Percentiles rank a stretch among this genome's conserved stretches.
Evolutionary conservation across 1,140 invertebrate species (phyloP).

Genomic region (Bathynomus jamesi): DNA sequence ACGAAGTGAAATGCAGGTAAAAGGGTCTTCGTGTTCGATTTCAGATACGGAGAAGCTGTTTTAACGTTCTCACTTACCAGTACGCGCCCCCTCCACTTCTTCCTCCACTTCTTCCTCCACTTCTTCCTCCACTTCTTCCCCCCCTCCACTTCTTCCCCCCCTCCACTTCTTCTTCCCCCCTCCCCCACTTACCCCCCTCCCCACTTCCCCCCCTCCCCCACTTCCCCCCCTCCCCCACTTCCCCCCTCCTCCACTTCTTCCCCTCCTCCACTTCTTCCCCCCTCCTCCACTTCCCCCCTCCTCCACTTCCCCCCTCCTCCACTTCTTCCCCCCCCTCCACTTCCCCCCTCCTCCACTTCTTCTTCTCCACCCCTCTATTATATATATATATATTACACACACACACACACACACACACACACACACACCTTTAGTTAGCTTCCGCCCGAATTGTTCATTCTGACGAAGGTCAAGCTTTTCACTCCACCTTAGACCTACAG

Average conservation of each 20-base stretch:
- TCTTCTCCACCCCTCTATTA: not conserved
- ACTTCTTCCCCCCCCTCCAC: not conserved
- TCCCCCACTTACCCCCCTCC: not conserved
- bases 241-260: not conserved
- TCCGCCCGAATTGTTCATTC: too few species aligned
- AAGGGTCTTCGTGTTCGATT: too few species aligned
- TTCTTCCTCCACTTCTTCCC: not conserved
- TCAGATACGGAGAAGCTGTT: too few species aligned
- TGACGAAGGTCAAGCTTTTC: too few species aligned
- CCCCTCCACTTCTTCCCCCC: not conserved
- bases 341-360: not conserved
- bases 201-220: not conserved
- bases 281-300: too few species aligned
- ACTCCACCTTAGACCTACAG: too few species aligned
- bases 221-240: not conserved
- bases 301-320: not conserved
- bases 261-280: not conserved
- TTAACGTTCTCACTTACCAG: too few species aligned
- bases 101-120: not conserved
- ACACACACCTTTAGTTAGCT: too few species aligned
- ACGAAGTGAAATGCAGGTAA: too few species aligned
- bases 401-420: too few species aligned
- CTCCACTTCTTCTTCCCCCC: not conserved
- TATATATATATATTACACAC: too few species aligned
- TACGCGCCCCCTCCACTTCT: not conserved